These are phyloP conservation scores for Scaptomyza caliginosa DNA, from an alignment of 2,888 invertebrate species.

Conservation along the genomic window DNA sequence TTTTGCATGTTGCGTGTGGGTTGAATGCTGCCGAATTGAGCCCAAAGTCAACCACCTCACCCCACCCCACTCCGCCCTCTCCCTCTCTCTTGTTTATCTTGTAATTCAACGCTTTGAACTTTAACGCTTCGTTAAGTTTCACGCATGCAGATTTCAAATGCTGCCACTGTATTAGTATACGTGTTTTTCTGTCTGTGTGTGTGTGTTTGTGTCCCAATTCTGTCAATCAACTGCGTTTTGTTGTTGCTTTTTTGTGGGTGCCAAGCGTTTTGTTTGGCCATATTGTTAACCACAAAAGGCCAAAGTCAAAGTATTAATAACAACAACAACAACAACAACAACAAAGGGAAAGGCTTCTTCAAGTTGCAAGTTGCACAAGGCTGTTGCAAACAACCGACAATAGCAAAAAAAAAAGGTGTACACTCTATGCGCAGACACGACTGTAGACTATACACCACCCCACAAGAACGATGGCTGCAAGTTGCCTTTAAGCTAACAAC, in stretches of 20 bases:
- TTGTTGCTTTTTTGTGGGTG: slow-evolving; percentile 66
- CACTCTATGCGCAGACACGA: slow-evolving; percentile 2
- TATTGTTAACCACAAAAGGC: slow-evolving; percentile 76
- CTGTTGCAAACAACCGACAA: slow-evolving; percentile 2
- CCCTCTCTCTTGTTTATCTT: slow-evolving; percentile 47
- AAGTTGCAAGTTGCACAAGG: slow-evolving; percentile 46
- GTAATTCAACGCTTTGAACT: slow-evolving; percentile 78
- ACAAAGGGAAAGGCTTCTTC: slow-evolving; percentile 35
- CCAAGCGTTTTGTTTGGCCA: slow-evolving; percentile 78
- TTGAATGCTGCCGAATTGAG: slow-evolving; percentile 39
- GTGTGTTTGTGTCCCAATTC: slow-evolving; percentile 67
- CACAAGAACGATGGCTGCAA: too few species aligned
- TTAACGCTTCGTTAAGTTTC: slow-evolving; percentile 78
- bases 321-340: slow-evolving; percentile 35
- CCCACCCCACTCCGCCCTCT: background rate
- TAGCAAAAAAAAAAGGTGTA: slow-evolving; percentile 13
- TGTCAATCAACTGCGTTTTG: slow-evolving; percentile 79
- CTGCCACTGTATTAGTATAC: slow-evolving; percentile 1
- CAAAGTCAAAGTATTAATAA: slow-evolving; percentile 76
- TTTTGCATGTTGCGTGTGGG: slow-evolving; percentile 34
- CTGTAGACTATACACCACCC: too few species aligned
- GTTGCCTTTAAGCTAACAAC: too few species aligned
- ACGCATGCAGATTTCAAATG: slow-evolving; percentile 78
- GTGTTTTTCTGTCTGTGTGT: background rate
- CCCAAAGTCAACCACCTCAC: slow-evolving; percentile 41